Evolutionary conservation across 2,888 invertebrate genomes (phyloP), one percentile per base, ranked within the genome.

Genomic region (Zygaena filipendulae): DNA sequence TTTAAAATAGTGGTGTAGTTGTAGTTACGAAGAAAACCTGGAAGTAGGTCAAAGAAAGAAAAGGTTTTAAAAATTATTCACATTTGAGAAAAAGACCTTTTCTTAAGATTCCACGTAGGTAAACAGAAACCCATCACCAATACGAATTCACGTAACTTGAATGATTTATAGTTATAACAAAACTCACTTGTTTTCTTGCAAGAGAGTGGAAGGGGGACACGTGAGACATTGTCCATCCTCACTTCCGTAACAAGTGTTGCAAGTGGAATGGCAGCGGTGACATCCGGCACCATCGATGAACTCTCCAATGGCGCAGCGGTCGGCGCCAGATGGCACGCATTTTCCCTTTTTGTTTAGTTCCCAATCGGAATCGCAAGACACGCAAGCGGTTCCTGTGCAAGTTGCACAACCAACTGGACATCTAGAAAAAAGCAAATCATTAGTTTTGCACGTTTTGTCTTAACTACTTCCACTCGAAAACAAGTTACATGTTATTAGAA

Each of bases 161-260:
- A n/a, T n/a, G n/a, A n/a, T n/a, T n/a, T n/a, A n/a, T n/a, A n/a
- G n/a, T n/a, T n/a, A n/a, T 16, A 16, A 16, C 4, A 6, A 16
- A 20, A 50, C 59, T 55, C 42, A 77, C 79, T 47, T 66, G 38
- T 72, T 57, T 33, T 86, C 85, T 56, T 92, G 88, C 11, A 91
- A 79, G 24, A 91, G 79, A 27, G 90, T 77, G 11, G 91, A 87
- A 27, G 84, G 82, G n/a, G 82, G 82, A 47, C 92, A 92, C 16
- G 90, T 87, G 13, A 91, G 68, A 59, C 92, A 92, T 30, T 86
- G 84, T 21, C 81, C 81, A 16, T 87, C 87, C n/a, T 86, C 84
- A 3, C 86, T 83, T 0, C 92, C 93, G 36, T 86, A 87, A 57
- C 95, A 95, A n/a, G 88, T 86, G 39, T 90, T 90, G 49, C 95